Percentiles rank a stretch among this genome's conserved stretches.
These are phyloP conservation scores for Crenuchus spilurus DNA, from an alignment of 2,797 vertebrate species.

Conservation along the genomic window DNA sequence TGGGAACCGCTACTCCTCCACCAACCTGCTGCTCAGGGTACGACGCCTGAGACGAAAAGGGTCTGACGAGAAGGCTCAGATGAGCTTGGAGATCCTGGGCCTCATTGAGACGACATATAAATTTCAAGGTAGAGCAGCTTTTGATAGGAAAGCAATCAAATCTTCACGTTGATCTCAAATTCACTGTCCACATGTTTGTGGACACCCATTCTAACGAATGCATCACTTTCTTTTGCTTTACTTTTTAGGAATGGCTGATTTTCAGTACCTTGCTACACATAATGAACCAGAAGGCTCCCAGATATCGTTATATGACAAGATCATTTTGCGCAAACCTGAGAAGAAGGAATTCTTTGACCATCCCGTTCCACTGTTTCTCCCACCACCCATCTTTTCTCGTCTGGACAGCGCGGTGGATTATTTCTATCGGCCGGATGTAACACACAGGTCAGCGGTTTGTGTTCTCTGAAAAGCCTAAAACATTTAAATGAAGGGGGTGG, in stretches of 20 bases:
- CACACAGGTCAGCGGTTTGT: slow-evolving; percentile 75
- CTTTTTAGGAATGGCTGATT: slow-evolving; percentile 90
- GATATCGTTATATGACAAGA: slow-evolving; percentile 87
- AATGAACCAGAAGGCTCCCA: slow-evolving; percentile 71
- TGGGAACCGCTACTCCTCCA: slow-evolving; percentile 90
- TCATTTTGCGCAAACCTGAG: slow-evolving; percentile 86
- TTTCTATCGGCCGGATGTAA: slow-evolving; percentile 86
- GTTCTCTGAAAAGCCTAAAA: not conserved
- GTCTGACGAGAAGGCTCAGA: slow-evolving; percentile 66
- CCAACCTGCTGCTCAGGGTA: slow-evolving; percentile 88
- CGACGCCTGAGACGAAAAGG: slow-evolving; percentile 72
- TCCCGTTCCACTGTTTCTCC: slow-evolving; percentile 86
- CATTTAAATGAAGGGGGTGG: too few species aligned
- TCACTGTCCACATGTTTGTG: not conserved
- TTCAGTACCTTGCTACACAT: slow-evolving; percentile 90
- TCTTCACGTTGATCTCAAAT: not conserved
- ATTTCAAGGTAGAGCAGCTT: slow-evolving; percentile 84
- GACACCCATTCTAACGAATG: too few species aligned
- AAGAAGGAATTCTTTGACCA: slow-evolving; percentile 89
- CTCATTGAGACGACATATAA: slow-evolving; percentile 89
- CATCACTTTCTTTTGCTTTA: not conserved
- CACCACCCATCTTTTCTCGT: slow-evolving; percentile 93
- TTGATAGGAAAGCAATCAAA: too few species aligned
- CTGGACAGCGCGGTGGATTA: slow-evolving; percentile 91
- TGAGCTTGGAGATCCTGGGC: slow-evolving; percentile 86